Conservation (phyloP, 2,888 invertebrate species). For the Icerya purchasi region DNA sequence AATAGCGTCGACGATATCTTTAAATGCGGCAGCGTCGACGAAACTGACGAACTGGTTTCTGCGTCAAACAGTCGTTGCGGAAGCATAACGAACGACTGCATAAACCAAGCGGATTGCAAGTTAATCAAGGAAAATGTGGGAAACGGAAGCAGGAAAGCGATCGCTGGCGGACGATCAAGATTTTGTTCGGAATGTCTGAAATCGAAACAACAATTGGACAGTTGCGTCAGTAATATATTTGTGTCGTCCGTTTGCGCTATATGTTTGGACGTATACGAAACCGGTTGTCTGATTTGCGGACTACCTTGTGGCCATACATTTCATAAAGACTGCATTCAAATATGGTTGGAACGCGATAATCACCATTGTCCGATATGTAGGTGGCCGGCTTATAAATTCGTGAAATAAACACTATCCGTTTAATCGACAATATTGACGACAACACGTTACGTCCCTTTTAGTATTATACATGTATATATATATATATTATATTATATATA, state of each 20-base stretch:
- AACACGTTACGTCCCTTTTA: no score
- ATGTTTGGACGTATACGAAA: conserved; percentile 28
- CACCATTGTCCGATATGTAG: conserved; percentile 32
- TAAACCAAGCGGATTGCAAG: not conserved
- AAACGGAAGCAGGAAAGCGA: not conserved
- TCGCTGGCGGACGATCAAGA: not conserved
- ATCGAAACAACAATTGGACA: not conserved
- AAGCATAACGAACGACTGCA: not conserved
- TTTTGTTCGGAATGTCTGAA: conserved; percentile 6
- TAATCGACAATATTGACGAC: no score
- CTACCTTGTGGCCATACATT: conserved; percentile 32
- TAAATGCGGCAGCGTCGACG: no score
- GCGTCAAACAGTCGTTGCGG: no score
- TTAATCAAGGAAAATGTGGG: not conserved
- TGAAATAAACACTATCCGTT: not conserved
- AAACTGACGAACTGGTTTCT: no score
- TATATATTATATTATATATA: no score
- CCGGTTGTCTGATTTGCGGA: conserved; percentile 26
- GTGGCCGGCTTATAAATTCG: conserved; percentile 29
- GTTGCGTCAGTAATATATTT: not conserved
- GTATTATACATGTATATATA: no score
- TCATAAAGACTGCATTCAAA: conserved; percentile 29
- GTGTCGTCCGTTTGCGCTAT: conserved; percentile 26
- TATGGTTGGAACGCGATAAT: conserved; percentile 30
- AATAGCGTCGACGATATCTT: not conserved